Evolutionary conservation across 1,140 invertebrate genomes (phyloP), one percentile per base, ranked within the genome.

Genomic region (Drosophila orosa): DNA sequence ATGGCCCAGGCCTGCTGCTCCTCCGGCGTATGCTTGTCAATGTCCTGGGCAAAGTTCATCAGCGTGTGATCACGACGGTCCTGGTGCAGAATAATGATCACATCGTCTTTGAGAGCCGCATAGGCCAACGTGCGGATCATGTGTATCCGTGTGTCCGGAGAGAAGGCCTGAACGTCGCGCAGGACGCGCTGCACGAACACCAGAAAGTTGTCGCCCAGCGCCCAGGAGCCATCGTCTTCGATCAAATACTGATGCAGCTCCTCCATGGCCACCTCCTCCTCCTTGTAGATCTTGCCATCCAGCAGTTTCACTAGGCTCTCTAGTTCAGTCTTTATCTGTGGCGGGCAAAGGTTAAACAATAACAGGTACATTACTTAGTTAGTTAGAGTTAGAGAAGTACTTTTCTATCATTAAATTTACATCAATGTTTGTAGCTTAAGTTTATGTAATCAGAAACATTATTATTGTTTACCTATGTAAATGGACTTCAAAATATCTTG

Each of bases 171-270:
- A n/a, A 55, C 22, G 68, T 96, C 95, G 33, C 94, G 93, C 31
- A 97, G 93, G 58, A 97, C 92, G 42, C 95, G 94, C 52, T 92
- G 85, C 33, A 98, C 94, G 84, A 98, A 96, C 61, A 94, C 93
- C 24, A 98, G 93, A 91, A 98, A 98, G 71, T 96, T 95, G 75
- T 98, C 97, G 3, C 97, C 96, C 10, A 98, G 93, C 44, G 97
- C 97, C 97, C 97, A 98, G 69, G 96, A 97, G 44, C 97, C 97
- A 81, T 97, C 96, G 76, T 97, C 96, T 66, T 96, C 95, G 59
- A 98, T 92, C 80, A 98, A 95, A 92, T 98, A 98, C 86, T 97
- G 96, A 80, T 96, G 94, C 61, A 98, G 92, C 93, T 98, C 97
- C 73, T 95, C 94, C 74, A 97, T 92, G 79, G 95, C 95, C 61